A percentile compares a stretch with the other conserved stretches of the same genome.
These are phyloP conservation scores for Pristionchus mayeri DNA, from an alignment of 2,888 invertebrate species.

Conservation along the genomic window DNA sequence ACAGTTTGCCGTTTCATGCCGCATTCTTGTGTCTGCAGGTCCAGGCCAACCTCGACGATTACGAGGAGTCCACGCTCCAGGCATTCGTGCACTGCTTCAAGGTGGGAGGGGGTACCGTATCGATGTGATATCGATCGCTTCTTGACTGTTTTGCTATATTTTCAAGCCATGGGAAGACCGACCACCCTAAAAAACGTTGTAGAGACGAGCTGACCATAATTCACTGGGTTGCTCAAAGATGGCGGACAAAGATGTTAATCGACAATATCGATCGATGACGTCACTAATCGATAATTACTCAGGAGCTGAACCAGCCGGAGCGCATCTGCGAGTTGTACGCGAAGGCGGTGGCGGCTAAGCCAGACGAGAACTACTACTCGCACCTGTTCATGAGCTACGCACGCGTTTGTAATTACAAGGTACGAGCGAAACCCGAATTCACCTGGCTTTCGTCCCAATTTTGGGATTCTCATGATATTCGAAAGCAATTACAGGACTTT, in stretches of 20 bases:
- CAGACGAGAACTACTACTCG: constrained; percentile 91
- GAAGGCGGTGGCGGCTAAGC: constrained; percentile 88
- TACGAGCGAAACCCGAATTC: not conserved
- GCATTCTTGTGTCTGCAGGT: not conserved
- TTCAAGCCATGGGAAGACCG: no score
- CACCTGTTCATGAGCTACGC: constrained; percentile 97
- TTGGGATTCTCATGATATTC: no score
- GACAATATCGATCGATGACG: not conserved
- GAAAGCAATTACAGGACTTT: no score
- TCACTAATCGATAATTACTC: constrained; percentile 58
- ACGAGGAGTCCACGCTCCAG: constrained; percentile 93
- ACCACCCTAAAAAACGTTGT: no score
- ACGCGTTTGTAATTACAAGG: constrained; percentile 77
- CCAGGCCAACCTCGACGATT: constrained; percentile 83
- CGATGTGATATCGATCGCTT: no score
- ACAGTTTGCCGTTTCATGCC: no score
- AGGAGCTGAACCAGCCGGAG: constrained; percentile 80
- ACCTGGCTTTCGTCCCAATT: not conserved
- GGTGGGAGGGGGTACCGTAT: no score
- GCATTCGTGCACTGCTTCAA: constrained; percentile 95
- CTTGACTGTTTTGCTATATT: no score
- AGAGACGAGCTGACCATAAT: no score
- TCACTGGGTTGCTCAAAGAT: no score
- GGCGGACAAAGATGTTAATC: no score
- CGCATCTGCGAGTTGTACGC: constrained; percentile 92